Evolutionary conservation across 2,888 invertebrate genomes (phyloP), one percentile per base, ranked within the genome.

Genomic region (Halictus ligatus): DNA sequence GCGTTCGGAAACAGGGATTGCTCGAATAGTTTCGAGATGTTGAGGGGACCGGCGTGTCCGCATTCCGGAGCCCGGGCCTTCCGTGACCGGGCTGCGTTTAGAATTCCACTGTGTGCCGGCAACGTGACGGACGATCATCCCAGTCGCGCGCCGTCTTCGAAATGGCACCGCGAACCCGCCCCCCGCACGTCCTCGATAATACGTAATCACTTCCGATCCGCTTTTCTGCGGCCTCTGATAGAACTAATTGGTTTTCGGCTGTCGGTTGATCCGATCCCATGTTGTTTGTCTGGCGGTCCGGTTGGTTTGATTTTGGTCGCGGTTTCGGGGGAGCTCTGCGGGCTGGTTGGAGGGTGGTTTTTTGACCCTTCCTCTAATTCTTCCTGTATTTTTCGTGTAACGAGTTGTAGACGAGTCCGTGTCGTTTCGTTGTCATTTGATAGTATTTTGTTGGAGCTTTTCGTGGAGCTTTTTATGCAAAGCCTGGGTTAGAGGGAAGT

Each of bases 121-220:
- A 46, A 50, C 64, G 64, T 64, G 48, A 48, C 74, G 25, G 74
- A 69, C 35, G 69, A 69, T 69, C 69, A 69, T 69, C 69, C 69
- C 2, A 40, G 69, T 40, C 69, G 69, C 69, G 10, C 21, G 29
- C 69, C 40, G 43, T 72, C 71, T n/a, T 64, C 76, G 64, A 43
- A 46, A 64, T 25, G 6, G 29, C 50, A 35, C 21, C 46, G 64
- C 15, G 29, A 8, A 29, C 15, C 29, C 64, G 18, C 64, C 29
- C 64, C 29, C 64, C 35, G 35, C 2, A 29, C 58, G 58, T 58
- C 25, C 18, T 2, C 74, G 25, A 50, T 35, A 29, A 60, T 60
- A 48, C 74, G 48, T 75, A 84, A 84, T 78, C 67, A 84, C 71
- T 83, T 50, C n/a, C 64, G 18, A 64, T 64, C 64, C 64, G 29